Conservation (phyloP, 2,797 vertebrate genomes). For the Erpetoichthys calabaricus region DNA sequence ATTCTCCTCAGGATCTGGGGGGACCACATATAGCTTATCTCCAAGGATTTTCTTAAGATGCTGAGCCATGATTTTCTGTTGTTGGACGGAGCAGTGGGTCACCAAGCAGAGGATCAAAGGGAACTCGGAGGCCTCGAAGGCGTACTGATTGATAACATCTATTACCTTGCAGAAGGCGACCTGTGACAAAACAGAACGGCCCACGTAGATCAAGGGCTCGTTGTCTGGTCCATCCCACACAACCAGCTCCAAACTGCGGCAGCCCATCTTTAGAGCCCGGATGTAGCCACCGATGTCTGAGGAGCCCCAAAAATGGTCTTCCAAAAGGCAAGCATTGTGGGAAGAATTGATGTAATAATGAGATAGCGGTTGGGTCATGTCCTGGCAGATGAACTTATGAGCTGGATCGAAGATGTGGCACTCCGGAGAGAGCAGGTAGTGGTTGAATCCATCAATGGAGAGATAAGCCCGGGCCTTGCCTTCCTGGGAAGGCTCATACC, state of each 20-base stretch:
- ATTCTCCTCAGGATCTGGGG: conserved; percentile 53
- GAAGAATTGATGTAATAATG: conserved; percentile 89
- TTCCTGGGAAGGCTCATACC: conserved; percentile 74
- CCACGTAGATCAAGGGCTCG: conserved; percentile 72
- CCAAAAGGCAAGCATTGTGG: conserved; percentile 72
- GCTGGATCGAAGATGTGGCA: conserved; percentile 86
- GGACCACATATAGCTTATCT: conserved; percentile 60
- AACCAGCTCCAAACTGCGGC: conserved; percentile 75
- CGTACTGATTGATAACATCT: conserved; percentile 74
- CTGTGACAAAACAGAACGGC: conserved; percentile 64
- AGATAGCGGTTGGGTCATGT: conserved; percentile 78
- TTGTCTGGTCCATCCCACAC: conserved; percentile 78
- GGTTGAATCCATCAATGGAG: conserved; percentile 78
- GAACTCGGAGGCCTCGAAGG: conserved; percentile 74
- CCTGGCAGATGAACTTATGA: conserved; percentile 79
- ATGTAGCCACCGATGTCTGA: conserved; percentile 75
- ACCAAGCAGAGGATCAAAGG: conserved; percentile 78
- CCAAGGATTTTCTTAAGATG: conserved; percentile 77
- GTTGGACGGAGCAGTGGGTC: conserved; percentile 65
- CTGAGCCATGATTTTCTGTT: conserved; percentile 71
- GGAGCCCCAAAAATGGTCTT: conserved; percentile 80
- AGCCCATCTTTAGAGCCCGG: conserved; percentile 69
- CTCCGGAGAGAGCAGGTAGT: conserved; percentile 81
- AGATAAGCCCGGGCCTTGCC: conserved; percentile 69
- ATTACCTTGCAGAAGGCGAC: conserved; percentile 67